Conservation (phyloP, 2,888 invertebrate genomes). For the Erynnis tages region DNA sequence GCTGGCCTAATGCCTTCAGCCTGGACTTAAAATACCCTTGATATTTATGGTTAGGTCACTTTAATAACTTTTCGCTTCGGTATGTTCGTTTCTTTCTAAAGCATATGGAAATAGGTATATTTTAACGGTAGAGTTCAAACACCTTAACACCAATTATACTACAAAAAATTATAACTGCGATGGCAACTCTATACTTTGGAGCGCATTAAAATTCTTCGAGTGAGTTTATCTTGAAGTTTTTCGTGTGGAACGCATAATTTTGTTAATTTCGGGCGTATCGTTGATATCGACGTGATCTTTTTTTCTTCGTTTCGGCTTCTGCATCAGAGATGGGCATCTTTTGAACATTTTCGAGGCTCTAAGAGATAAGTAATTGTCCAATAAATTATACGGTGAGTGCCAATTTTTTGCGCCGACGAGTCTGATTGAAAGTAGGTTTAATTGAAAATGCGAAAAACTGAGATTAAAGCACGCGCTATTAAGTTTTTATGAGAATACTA, state of each 20-base stretch:
- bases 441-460: not conserved
- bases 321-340: slow-evolving; percentile 3
- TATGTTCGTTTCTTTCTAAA: too few relatives aligned
- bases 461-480: too few relatives aligned
- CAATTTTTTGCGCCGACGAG: not conserved
- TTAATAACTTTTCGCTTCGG: not conserved
- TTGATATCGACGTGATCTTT: not conserved
- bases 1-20: too few relatives aligned
- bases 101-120: too few relatives aligned
- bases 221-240: slow-evolving; percentile 14
- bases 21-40: too few relatives aligned
- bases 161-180: not conserved
- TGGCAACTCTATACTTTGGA: slow-evolving; percentile 11
- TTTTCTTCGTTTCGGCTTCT: slow-evolving; percentile 5
- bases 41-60: not conserved
- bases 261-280: slow-evolving; percentile 20
- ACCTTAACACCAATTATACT: not conserved
- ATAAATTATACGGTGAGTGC: slow-evolving; percentile 7
- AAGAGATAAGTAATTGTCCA: slow-evolving; percentile 13
- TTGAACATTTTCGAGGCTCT: slow-evolving; percentile 5
- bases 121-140: not conserved
- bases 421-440: not conserved
- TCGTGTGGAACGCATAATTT: slow-evolving; percentile 21
- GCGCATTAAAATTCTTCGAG: slow-evolving; percentile 10
- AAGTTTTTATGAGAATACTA: too few relatives aligned